These are phyloP conservation scores for Orthonychiurus folsomi DNA, from an alignment of 2,888 invertebrate species.

Conservation along the genomic window DNA sequence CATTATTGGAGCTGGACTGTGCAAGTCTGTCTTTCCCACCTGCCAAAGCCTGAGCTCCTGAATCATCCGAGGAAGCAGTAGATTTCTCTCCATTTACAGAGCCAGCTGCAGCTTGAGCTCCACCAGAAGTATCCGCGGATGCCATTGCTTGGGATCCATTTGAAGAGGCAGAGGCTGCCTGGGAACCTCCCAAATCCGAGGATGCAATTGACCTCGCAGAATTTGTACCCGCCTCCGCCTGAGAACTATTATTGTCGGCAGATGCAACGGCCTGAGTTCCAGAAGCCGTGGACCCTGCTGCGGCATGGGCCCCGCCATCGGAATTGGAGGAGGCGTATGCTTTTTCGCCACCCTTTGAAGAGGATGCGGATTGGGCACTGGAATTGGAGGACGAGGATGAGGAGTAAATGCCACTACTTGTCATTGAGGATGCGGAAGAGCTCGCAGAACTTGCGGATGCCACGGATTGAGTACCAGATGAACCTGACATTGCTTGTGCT, in stretches of 20 bases:
- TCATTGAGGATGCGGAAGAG: neutral
- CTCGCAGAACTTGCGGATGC: neutral
- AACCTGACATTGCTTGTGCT: neutral
- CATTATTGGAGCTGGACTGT: neutral
- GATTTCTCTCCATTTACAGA: neutral
- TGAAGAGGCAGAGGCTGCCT: neutral
- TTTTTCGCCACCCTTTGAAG: neutral
- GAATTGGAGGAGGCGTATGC: neutral
- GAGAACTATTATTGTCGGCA: neutral
- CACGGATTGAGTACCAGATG: conserved; percentile 1
- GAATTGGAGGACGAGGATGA: neutral
- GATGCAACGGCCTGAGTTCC: neutral
- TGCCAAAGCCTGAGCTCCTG: neutral
- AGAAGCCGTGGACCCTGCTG: neutral
- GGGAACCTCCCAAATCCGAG: neutral
- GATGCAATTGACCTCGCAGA: neutral
- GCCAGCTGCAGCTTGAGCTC: conserved; percentile 2
- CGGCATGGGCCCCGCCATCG: neutral
- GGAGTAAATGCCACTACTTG: neutral
- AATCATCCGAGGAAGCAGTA: neutral
- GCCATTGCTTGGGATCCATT: neutral
- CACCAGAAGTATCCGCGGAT: neutral
- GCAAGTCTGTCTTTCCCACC: neutral
- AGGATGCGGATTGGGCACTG: neutral
- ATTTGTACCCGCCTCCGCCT: neutral